Evolutionary conservation across 2,113 vertebrate genomes (phyloP), one percentile per base, ranked within the genome.

Genomic region (Mustela lutreola): DNA sequence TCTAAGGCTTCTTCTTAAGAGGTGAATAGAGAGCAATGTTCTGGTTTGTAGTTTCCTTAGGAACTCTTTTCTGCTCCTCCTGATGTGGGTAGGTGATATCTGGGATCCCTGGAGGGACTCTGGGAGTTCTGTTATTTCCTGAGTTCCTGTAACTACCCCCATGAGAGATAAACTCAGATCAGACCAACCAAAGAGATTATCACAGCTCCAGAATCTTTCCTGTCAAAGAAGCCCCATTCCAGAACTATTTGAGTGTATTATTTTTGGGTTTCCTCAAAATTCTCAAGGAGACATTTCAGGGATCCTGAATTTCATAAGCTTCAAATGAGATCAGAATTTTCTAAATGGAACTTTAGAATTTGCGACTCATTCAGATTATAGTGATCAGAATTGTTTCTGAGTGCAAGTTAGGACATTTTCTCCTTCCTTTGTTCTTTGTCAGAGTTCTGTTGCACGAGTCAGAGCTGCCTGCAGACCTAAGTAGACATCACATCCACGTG

Each of bases 121-220:
- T 39, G 33, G 7, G 36, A 80, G 28, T 96, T 94, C n/a, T 84
- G 75, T 80, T 96, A 84, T 96, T 97, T 96, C 90, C 92, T 56
- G 90, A 95, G n/a, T 97, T 93, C 70, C 80, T 78, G 53, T 39
- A 94, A 70, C 70, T 84, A 73, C 31, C 42, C 26, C 36, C 10
- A 42, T 33, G 48, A 91, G 90, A 97, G 82, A 95, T 93, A 90
- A 84, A 85, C 78, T 94, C 94, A 79, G 18, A 90, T 67, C n/a
- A 62, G 28, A 91, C 28, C 65, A 62, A 81, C n/a, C 11, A 60
- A 65, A 48, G 48, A 89, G 82, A 42, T 88, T n/a, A 50, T 89
- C 53, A 48, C 60, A 81, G 3, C 36, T 84, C 42, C 58, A 83
- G 36, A 92, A 39, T 78, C 62, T n/a, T 97, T 50, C 50, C 48